These are phyloP conservation scores for Pseudomyrmex dendroicus DNA, from an alignment of 1,140 invertebrate species.

Conservation along the genomic window DNA sequence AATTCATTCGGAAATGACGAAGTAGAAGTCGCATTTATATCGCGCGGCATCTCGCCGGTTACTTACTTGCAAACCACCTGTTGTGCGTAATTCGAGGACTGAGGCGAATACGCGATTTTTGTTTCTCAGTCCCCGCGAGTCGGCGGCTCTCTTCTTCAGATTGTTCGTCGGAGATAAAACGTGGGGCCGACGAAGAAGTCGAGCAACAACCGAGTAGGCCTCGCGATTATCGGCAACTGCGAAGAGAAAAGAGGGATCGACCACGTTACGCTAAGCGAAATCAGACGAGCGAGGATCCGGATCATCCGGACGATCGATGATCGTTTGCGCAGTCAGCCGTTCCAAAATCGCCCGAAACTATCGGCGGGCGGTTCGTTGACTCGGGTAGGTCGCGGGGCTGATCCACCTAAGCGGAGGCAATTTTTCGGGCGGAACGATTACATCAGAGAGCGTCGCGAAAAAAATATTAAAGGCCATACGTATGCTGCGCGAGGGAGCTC, in stretches of 20 bases:
- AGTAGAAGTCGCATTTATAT: not conserved
- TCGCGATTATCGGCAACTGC: constrained; percentile 54
- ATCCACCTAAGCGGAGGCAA: constrained; percentile 36
- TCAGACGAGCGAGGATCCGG: not conserved
- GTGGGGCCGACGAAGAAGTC: constrained; percentile 13
- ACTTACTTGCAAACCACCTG: constrained; percentile 81
- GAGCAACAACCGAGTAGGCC: constrained; percentile 36
- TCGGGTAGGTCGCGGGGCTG: constrained; percentile 23
- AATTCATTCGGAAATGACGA: constrained; percentile 21
- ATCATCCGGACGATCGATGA: not conserved
- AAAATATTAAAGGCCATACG: constrained; percentile 46
- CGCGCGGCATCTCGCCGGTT: constrained; percentile 4
- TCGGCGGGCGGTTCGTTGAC: constrained; percentile 26
- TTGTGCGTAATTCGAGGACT: constrained; percentile 77
- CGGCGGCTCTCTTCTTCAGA: constrained; percentile 65
- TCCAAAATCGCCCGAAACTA: constrained; percentile 15
- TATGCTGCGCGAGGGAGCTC: constrained; percentile 7
- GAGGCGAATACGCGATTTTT: constrained; percentile 70
- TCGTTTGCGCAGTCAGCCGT: constrained; percentile 36
- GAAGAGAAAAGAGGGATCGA: constrained; percentile 50
- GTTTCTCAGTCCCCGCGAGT: constrained; percentile 65
- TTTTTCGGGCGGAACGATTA: constrained; percentile 43
- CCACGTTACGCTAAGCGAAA: constrained; percentile 15
- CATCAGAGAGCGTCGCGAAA: constrained; percentile 25
- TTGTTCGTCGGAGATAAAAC: constrained; percentile 27